These are phyloP conservation scores for Erebia epiphron DNA, from an alignment of 2,888 invertebrate species.

Conservation along the genomic window DNA sequence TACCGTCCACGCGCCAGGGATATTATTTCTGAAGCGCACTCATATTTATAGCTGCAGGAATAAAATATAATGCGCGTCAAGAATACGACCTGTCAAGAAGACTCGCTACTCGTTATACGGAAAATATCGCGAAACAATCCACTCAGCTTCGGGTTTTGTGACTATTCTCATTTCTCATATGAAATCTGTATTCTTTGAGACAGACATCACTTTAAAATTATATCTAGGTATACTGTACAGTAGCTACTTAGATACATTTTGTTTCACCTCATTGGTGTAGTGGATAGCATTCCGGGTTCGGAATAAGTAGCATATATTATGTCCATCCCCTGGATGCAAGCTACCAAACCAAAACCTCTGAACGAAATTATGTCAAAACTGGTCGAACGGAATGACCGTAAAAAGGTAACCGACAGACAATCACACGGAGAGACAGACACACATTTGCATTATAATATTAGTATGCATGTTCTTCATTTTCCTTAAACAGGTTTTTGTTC, in stretches of 20 bases:
- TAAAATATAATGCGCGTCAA: conserved; percentile 8
- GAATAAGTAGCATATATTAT: too few relatives aligned
- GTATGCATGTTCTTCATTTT: not conserved
- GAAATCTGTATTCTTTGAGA: not conserved
- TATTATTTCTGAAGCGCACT: conserved; percentile 2
- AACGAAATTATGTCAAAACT: too few relatives aligned
- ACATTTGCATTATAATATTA: not conserved
- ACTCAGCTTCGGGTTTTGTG: not conserved
- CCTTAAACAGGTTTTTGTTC: not conserved
- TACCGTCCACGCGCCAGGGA: not conserved
- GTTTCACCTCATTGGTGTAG: too few relatives aligned
- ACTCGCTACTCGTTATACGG: conserved; percentile 7
- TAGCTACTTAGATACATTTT: too few relatives aligned
- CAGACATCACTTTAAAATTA: not conserved
- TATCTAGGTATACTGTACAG: too few relatives aligned
- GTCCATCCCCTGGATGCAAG: too few relatives aligned
- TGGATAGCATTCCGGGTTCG: too few relatives aligned
- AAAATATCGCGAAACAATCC: not conserved
- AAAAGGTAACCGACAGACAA: too few relatives aligned
- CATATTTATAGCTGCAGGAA: conserved; percentile 7
- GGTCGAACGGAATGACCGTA: too few relatives aligned
- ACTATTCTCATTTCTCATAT: not conserved
- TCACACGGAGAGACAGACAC: too few relatives aligned
- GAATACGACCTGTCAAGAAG: not conserved
- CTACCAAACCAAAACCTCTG: too few relatives aligned